A percentile compares a stretch with the other conserved stretches of the same genome.
Evolutionary conservation across 1,140 invertebrate species (phyloP).

Genomic region (Drosophila pectinifera): DNA sequence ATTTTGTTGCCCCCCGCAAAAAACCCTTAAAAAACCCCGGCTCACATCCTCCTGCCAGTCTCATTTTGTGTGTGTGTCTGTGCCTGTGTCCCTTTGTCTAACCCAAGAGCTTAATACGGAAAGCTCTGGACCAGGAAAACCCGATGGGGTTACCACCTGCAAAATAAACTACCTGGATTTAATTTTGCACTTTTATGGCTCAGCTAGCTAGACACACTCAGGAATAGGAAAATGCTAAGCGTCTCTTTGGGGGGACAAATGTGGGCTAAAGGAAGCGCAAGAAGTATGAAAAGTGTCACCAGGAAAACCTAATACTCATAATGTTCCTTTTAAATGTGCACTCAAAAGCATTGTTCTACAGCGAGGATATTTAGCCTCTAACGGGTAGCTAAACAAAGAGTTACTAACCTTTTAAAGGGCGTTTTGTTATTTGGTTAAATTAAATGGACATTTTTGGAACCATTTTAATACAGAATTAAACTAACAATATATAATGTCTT

Average conservation of each 20-base stretch:
- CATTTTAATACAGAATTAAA: background rate
- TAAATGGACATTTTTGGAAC: background rate
- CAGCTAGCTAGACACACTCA: conserved; percentile 10
- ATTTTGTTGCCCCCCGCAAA: conserved; percentile 23
- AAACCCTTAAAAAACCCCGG: conserved; percentile 14
- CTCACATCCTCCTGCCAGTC: conserved; percentile 7
- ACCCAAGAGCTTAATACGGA: conserved; percentile 57
- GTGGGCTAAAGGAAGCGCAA: background rate
- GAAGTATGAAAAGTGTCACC: conserved; percentile 48
- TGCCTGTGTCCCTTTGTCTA: conserved; percentile 51
- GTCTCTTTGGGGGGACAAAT: conserved; percentile 10
- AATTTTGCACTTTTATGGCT: conserved; percentile 74
- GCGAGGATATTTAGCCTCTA: background rate
- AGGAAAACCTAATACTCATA: conserved; percentile 20
- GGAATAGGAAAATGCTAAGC: conserved; percentile 29
- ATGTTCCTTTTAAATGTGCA: conserved; percentile 34
- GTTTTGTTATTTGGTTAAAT: background rate
- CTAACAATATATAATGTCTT: background rate
- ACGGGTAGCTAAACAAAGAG: no score
- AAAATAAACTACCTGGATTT: conserved; percentile 73
- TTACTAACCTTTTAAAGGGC: no score
- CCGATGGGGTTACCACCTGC: conserved; percentile 56
- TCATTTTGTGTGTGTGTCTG: no score
- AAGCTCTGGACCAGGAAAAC: conserved; percentile 50
- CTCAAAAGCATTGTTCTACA: conserved; percentile 9